These are phyloP conservation scores for Spinibarbus caldwelli DNA, from an alignment of 2,797 vertebrate species.

Conservation along the genomic window DNA sequence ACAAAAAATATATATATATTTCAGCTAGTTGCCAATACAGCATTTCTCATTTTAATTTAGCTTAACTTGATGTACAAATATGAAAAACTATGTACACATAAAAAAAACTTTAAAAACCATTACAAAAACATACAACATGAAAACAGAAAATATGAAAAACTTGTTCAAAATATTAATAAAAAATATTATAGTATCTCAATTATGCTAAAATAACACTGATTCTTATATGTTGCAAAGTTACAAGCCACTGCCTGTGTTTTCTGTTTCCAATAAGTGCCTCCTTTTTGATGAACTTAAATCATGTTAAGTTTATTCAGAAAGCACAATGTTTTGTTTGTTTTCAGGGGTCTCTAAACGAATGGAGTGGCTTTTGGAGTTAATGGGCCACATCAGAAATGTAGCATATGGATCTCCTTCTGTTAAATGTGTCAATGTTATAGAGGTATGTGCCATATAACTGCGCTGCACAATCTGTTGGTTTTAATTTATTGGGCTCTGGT, in stretches of 20 bases:
- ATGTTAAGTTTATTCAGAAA: too few species aligned
- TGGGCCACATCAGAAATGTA: constrained; percentile 89
- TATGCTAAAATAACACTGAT: background rate
- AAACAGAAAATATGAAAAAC: too few species aligned
- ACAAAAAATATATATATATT: too few species aligned
- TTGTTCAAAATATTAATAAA: too few species aligned
- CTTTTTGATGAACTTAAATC: too few species aligned
- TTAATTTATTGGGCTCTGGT: background rate
- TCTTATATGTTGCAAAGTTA: background rate
- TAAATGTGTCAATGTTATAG: constrained; percentile 67
- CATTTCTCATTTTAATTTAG: background rate
- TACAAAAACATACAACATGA: background rate
- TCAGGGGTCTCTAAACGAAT: constrained; percentile 86
- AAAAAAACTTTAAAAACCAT: too few species aligned
- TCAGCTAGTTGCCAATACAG: too few species aligned
- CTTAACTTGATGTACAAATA: background rate
- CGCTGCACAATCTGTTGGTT: background rate
- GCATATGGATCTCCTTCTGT: constrained; percentile 74
- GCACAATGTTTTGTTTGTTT: constrained; percentile 53
- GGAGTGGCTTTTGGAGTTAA: constrained; percentile 94
- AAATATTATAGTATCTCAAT: too few species aligned
- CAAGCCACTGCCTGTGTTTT: background rate
- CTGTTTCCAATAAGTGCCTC: background rate
- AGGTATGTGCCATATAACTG: constrained; percentile 74
- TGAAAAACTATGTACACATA: background rate